These are phyloP conservation scores for Phallusia fumigata DNA, from an alignment of 23 tunicate genomes.

Conservation along the genomic window DNA sequence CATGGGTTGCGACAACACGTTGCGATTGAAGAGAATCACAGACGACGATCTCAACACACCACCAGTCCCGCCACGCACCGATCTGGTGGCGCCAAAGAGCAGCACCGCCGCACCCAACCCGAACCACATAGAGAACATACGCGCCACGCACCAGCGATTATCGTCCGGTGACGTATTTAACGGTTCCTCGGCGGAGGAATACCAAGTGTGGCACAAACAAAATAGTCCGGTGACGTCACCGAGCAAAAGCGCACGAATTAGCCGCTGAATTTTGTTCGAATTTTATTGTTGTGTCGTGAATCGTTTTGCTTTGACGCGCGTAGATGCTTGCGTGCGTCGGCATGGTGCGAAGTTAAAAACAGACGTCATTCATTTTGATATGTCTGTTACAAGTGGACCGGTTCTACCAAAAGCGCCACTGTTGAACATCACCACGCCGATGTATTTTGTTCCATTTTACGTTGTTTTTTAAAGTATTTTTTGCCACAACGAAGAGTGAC, in stretches of 20 bases:
- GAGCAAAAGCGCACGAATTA: constrained; percentile 16
- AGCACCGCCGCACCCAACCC: background rate
- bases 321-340: no score
- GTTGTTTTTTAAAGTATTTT: no score
- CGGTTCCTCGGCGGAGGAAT: constrained; percentile 1
- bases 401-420: no score
- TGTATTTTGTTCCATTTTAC: no score
- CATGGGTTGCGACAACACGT: constrained; percentile 60
- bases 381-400: no score
- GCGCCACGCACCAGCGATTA: background rate
- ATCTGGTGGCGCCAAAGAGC: constrained; percentile 13
- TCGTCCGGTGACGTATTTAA: background rate
- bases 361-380: no score
- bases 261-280: background rate
- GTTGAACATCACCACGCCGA: no score
- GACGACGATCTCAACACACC: constrained; percentile 42
- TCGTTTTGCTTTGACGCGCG: background rate
- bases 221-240: constrained; percentile 51
- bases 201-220: constrained; percentile 44
- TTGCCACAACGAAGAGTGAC: no score
- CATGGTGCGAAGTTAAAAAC: no score
- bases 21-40: constrained; percentile 36
- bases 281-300: background rate
- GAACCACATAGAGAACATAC: background rate
- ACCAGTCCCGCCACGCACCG: constrained; percentile 34